Evolutionary conservation across 2,113 vertebrate species (phyloP).

Genomic region (Cyanoramphus novaezelandiae): DNA sequence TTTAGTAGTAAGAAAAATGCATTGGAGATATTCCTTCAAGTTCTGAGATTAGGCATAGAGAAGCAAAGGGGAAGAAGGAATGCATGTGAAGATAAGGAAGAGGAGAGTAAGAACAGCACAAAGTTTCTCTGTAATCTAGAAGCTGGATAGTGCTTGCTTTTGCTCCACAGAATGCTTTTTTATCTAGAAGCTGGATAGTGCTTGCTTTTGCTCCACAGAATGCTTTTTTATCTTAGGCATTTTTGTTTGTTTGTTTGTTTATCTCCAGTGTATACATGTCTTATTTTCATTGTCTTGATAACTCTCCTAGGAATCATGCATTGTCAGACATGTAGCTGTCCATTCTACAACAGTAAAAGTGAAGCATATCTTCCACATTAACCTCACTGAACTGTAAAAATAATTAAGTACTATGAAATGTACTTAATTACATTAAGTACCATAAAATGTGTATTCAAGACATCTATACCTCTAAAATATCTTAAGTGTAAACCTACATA

Average conservation of each 20-base stretch:
- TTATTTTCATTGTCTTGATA: background rate
- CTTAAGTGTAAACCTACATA: background rate
- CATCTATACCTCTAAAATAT: background rate
- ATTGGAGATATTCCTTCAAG: background rate
- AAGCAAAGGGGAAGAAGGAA: background rate
- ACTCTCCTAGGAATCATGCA: background rate
- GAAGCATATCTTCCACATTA: background rate
- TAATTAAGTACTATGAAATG: background rate
- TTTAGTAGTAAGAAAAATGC: background rate
- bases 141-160: background rate
- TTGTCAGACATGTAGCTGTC: background rate
- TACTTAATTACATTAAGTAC: background rate
- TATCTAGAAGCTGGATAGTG: background rate
- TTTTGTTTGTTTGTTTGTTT: background rate
- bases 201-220: background rate
- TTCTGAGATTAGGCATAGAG: background rate
- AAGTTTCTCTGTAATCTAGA: background rate
- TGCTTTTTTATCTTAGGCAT: background rate
- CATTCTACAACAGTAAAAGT: background rate
- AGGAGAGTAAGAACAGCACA: background rate
- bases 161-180: background rate
- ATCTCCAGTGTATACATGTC: background rate
- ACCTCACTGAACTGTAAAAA: background rate
- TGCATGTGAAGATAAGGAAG: background rate
- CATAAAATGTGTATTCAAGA: background rate